Percentiles rank a stretch among this genome's conserved stretches.
phyloP scores from a whole-genome alignment of 2,797 vertebrate genomes.

The Coendou prehensilis region DNA sequence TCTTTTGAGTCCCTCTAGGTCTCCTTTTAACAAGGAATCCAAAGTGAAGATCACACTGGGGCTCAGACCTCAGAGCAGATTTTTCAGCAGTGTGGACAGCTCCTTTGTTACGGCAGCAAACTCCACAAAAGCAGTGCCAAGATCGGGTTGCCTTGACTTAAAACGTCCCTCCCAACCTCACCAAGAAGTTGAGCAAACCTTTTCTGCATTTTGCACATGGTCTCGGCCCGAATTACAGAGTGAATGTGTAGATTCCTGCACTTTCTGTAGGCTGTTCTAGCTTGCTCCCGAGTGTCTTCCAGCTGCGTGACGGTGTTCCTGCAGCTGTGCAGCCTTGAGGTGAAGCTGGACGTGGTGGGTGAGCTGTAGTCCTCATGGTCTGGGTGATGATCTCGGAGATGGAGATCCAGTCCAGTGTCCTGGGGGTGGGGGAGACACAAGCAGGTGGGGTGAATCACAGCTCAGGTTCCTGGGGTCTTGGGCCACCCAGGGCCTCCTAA shows the following conservation, averaged over 20 bases:
- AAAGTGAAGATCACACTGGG: constrained; percentile 99
- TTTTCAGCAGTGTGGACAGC: background rate
- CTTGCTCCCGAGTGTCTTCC: background rate
- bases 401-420: background rate
- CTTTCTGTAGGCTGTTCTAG: background rate
- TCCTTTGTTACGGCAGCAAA: background rate
- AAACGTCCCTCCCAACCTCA: background rate
- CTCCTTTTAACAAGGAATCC: constrained; percentile 98
- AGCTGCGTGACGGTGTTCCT: background rate
- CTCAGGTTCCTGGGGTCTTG: background rate
- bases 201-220: background rate
- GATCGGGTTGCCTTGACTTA: background rate
- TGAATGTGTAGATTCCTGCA: background rate
- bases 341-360: background rate
- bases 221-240: background rate
- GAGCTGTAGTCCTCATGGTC: background rate
- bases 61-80: constrained; percentile 96
- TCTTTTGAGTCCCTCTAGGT: constrained; percentile 98
- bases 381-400: background rate
- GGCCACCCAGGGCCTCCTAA: background rate
- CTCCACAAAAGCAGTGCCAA: background rate
- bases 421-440: background rate
- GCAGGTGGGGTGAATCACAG: background rate
- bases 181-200: background rate
- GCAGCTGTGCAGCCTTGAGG: background rate